Conservation (phyloP, 2,888 invertebrate genomes). For the Parascotia fuliginaria region DNA sequence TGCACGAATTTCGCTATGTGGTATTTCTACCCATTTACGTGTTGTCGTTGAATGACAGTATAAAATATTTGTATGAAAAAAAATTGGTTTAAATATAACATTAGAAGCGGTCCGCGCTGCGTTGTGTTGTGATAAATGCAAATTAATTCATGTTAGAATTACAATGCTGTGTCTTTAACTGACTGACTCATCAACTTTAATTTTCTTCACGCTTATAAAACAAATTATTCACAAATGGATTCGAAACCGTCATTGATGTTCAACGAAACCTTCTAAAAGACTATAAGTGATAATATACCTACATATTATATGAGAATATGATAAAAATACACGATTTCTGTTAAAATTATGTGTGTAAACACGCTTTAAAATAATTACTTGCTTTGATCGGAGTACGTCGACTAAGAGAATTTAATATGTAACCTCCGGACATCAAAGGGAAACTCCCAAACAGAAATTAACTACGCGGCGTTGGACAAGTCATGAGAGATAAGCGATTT, state of each 20-base stretch:
- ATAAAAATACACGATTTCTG: constrained; percentile 41
- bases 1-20: too few relatives aligned
- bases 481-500: constrained; percentile 31
- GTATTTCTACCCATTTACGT: too few relatives aligned
- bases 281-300: constrained; percentile 5
- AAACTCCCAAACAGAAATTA: constrained; percentile 67
- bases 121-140: too few relatives aligned
- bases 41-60: too few relatives aligned
- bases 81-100: too few relatives aligned
- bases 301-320: not conserved
- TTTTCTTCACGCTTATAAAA: constrained; percentile 4
- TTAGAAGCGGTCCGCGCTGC: too few relatives aligned
- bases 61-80: too few relatives aligned
- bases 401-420: constrained; percentile 75
- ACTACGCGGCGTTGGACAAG: constrained; percentile 46
- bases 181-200: constrained; percentile 4
- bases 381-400: constrained; percentile 69
- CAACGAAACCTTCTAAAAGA: constrained; percentile 7
- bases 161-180: constrained; percentile 5
- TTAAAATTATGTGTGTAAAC: constrained; percentile 47
- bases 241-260: constrained; percentile 15
- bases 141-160: too few relatives aligned
- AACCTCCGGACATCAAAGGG: constrained; percentile 68
- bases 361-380: constrained; percentile 61
- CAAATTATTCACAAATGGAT: constrained; percentile 2